Conservation (phyloP, 2,113 vertebrate genomes). For the Pipra filicauda region DNA sequence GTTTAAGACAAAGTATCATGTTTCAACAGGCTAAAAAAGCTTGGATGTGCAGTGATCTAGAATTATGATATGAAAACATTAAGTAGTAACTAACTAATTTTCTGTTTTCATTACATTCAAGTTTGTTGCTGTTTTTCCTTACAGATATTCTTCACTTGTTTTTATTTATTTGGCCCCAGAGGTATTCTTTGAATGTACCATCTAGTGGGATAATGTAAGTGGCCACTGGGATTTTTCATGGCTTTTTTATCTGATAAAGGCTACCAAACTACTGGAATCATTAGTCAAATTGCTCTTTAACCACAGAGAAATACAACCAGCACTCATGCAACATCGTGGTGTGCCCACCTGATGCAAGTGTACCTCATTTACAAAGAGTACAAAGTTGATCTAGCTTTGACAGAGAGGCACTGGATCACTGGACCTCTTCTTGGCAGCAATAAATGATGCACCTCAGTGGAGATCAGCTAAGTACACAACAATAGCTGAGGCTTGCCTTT, state of each 20-base stretch:
- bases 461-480: rapidly evolving
- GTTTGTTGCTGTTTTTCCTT: not conserved
- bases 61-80: not conserved
- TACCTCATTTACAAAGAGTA: not conserved
- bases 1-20: not conserved
- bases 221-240: not conserved
- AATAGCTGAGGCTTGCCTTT: not conserved
- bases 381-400: not conserved
- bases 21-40: not conserved
- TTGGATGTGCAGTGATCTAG: not conserved
- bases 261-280: not conserved
- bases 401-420: not conserved
- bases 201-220: not conserved
- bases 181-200: not conserved
- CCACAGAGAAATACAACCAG: not conserved
- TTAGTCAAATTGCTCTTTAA: not conserved
- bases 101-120: not conserved
- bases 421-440: not conserved
- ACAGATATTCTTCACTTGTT: not conserved
- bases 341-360: not conserved
- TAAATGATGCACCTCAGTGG: not conserved
- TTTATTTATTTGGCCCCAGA: not conserved
- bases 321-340: not conserved
- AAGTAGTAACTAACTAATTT: not conserved
- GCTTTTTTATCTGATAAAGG: not conserved